These are phyloP conservation scores for Ifrita kowaldi DNA, from an alignment of 2,113 vertebrate species.

Conservation along the genomic window DNA sequence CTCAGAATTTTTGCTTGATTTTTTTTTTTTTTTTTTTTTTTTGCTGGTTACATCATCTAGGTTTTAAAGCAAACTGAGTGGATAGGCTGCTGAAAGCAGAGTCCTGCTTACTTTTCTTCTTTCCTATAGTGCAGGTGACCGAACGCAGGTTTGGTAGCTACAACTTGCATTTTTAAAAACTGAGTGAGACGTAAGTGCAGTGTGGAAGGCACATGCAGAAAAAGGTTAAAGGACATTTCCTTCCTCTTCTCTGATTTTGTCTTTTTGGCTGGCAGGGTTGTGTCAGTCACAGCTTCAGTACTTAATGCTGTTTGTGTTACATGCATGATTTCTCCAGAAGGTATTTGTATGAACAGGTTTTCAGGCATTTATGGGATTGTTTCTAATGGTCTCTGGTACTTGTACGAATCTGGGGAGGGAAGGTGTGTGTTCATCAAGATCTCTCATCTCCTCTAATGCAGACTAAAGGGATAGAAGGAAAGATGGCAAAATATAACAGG, in stretches of 20 bases:
- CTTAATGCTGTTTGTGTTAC: not conserved
- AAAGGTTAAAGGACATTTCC: not conserved
- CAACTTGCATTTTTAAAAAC: not conserved
- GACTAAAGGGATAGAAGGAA: not conserved
- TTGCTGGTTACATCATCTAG: not conserved
- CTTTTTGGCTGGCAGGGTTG: not conserved
- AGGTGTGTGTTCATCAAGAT: not conserved
- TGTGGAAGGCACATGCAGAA: not conserved
- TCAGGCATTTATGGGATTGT: not conserved
- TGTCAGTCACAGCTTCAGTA: not conserved
- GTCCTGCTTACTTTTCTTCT: not conserved
- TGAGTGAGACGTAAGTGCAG: fast-evolving
- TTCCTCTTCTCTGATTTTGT: not conserved
- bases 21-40: not conserved
- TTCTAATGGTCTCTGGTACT: not conserved
- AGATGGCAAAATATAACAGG: not conserved
- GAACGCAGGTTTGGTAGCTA: not conserved
- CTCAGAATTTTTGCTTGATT: not conserved
- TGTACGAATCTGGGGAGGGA: not conserved
- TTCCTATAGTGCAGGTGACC: fast-evolving
- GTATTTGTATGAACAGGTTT: not conserved
- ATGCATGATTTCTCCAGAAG: not conserved
- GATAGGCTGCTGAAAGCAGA: not conserved
- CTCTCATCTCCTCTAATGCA: not conserved
- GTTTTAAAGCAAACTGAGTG: not conserved